Evolutionary conservation across 1,140 invertebrate genomes (phyloP), one percentile per base, ranked within the genome.

Genomic region (Phymastichus coffea): DNA sequence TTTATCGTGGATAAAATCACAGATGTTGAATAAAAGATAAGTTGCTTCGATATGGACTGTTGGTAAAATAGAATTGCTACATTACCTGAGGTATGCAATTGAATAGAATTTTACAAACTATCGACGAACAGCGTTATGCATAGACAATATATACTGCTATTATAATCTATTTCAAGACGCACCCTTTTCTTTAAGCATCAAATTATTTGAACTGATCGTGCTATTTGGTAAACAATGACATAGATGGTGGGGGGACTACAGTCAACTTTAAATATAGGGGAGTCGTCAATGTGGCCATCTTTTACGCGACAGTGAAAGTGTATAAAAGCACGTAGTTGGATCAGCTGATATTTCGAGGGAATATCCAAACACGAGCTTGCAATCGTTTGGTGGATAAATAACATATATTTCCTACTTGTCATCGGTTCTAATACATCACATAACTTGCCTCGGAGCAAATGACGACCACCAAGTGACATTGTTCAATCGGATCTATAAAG

Each of bases 281-380:
- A 41, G 55, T n/a, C n/a, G n/a, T n/a, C n/a, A n/a, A n/a, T n/a
- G n/a, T 30, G 28, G 46, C 46, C 44, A 49, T 57, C 46, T 57
- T 57, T 57, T 49, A 23, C 30, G 22, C 9, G 25, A 40, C 35
- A 37, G 17, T 10, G 15, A 40, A 40, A 47, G 43, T 37, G 43
- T 38, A 28, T 2, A 17, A n/a, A 44, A 17, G n/a, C 1, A 12
- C 17, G 9, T 15, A 40, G 3, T 4, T 8, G 17, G 15, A 47
- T 56, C 53, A 56, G 53, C 53, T 56, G 53, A 46, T 46, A 35
- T 23, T 19, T 28, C n/a, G 23, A 26, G 14, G 4, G 14, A 10
- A 9, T 15, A 41, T 51, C 35, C 33, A 51, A 51, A 53, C n/a
- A n/a, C n/a, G n/a, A n/a, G n/a, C n/a, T n/a, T n/a, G n/a, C n/a